Evolutionary conservation across 2,888 invertebrate species (phyloP).

Genomic region (Taphrorychus bicolor): DNA sequence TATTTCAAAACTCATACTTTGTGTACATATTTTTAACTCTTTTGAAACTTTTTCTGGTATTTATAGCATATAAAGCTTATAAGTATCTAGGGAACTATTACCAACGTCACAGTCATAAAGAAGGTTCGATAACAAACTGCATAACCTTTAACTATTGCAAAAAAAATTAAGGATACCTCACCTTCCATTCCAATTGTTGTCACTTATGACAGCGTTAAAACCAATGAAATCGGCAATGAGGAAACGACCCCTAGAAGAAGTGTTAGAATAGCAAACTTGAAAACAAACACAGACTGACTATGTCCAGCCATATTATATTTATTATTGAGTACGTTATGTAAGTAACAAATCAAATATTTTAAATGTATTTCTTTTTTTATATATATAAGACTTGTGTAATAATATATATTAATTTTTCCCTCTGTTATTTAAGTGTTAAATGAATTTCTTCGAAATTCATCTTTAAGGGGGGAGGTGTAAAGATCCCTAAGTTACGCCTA

Average conservation of each 20-base stretch:
- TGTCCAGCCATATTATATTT: neutral
- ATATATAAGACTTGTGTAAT: neutral
- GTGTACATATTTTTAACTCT: neutral
- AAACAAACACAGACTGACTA: neutral
- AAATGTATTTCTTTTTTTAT: neutral
- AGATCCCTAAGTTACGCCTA: neutral
- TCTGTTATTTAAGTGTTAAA: neutral
- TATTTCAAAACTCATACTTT: neutral
- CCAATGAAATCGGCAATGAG: neutral
- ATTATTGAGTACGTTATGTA: too few species aligned
- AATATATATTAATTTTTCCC: neutral
- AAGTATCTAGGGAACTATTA: neutral
- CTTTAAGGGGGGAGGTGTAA: neutral
- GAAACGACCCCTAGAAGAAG: neutral
- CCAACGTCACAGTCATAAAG: neutral
- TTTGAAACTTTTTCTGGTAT: neutral
- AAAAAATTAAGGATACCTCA: neutral
- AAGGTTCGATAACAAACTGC: neutral
- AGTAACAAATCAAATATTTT: too few species aligned
- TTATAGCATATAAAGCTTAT: neutral
- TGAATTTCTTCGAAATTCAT: neutral
- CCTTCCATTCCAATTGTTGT: neutral
- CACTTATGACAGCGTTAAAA: too few species aligned
- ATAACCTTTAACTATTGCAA: neutral
- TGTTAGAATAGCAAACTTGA: neutral